These are phyloP conservation scores for Chunga burmeisteri DNA, from an alignment of 2,113 vertebrate genomes.

Conservation along the genomic window DNA sequence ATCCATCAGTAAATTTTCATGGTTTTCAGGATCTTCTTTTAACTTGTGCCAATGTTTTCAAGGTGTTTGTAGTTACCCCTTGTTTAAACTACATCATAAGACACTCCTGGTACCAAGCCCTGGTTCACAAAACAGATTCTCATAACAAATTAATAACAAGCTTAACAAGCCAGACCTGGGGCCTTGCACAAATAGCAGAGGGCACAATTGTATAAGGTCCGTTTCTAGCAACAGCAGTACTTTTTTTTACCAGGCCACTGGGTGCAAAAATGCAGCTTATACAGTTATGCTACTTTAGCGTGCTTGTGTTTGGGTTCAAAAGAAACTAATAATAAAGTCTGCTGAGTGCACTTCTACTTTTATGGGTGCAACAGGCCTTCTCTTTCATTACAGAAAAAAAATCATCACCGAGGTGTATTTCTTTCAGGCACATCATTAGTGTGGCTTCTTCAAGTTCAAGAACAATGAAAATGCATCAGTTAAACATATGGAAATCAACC, in stretches of 20 bases:
- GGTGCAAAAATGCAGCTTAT: not conserved
- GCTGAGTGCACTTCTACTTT: not conserved
- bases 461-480: not conserved
- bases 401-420: not conserved
- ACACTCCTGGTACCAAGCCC: not conserved
- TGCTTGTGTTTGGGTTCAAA: not conserved
- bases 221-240: not conserved
- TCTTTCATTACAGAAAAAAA: not conserved
- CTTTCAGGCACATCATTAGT: not conserved
- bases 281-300: not conserved
- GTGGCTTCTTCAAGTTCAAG: not conserved
- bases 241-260: not conserved
- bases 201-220: not conserved
- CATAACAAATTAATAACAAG: not conserved
- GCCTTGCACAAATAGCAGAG: not conserved
- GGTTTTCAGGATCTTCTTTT: not conserved
- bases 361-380: not conserved
- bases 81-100: not conserved
- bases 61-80: not conserved
- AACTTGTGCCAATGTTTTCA: not conserved
- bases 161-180: not conserved
- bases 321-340: not conserved
- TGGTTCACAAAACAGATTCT: not conserved
- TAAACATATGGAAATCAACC: not conserved
- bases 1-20: not conserved